Evolutionary conservation across 2,888 invertebrate species (phyloP), one percentile per base, ranked within the genome.

Genomic region (Chydorus sphaericus): DNA sequence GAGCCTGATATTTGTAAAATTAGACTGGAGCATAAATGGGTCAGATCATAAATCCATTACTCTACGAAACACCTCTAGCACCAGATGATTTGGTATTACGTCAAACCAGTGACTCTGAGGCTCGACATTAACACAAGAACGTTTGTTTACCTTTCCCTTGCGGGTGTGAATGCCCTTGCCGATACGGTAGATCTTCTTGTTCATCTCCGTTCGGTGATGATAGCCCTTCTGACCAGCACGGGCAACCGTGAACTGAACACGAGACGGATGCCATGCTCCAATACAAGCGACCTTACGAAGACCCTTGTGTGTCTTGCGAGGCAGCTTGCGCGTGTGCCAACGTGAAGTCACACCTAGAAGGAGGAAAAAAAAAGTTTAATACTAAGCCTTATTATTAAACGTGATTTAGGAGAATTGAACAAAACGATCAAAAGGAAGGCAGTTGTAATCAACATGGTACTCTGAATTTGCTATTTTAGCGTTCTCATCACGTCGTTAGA

Each of bases 191-290:
- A 99, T 94, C 74, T 98, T 98, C 78, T 99, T 99, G 79, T 99
- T 99, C 80, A 96, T 92, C 73, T 98, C 97, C 54, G 98, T 99
- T 71, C 98, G 85, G 70, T 99, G 98, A 71, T 98, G 97, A 75
- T 94, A 99, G 65, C 98, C 98, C 74, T 98, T 99, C 73, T 96
- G 94, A 83, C 98, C 97, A 72, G 98, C 98, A 75, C 98, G 87
- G 59, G 98, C 98, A 52, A 99, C 98, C 59, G 97, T 93, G 78
- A 92, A 97, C 65, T 93, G 91, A 31, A 99, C 97, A 71, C 98
- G 83, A 68, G 93, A 92, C 63, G 98, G 98, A 97, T 98, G 98
- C 98, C 98, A 99, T 3, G 98, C 98, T 71, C 98, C 98, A 75
- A 98, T 98, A 85, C 98, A 99, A 65, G 98, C 98, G 58, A 99